phyloP scores from a whole-genome alignment of 1,140 invertebrate species.

The Plutomurus gul region DNA sequence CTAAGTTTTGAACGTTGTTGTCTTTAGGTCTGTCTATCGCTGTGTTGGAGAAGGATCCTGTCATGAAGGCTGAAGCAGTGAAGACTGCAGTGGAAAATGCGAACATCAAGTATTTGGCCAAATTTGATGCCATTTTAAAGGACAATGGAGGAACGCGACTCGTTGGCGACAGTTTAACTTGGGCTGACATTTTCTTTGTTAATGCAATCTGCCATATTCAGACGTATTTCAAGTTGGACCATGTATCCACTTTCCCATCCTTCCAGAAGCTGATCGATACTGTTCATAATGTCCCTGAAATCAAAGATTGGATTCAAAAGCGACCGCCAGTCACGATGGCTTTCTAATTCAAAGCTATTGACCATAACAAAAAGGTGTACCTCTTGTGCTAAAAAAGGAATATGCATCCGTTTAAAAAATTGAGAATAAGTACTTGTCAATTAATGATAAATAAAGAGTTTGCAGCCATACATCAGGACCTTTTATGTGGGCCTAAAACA shows the following conservation, averaged over 20 bases:
- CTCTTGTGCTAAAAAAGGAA: too few relatives aligned
- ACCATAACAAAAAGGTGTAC: too few relatives aligned
- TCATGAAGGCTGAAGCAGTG: background rate
- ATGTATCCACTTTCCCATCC: conserved; percentile 65
- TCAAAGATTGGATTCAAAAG: conserved; percentile 69
- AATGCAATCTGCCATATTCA: background rate
- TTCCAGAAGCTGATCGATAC: conserved; percentile 63
- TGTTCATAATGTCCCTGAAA: conserved; percentile 62
- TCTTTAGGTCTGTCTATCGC: background rate
- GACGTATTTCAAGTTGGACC: conserved; percentile 57
- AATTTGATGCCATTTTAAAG: conserved; percentile 34
- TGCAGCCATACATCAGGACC: too few relatives aligned
- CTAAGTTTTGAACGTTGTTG: too few relatives aligned
- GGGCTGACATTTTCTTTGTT: conserved; percentile 35
- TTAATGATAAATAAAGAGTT: too few relatives aligned
- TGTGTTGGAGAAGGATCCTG: background rate
- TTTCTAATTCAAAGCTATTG: too few relatives aligned
- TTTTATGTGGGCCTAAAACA: too few relatives aligned
- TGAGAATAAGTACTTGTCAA: too few relatives aligned
- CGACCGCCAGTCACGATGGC: too few relatives aligned
- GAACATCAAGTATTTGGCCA: conserved; percentile 8
- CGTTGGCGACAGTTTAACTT: conserved; percentile 30
- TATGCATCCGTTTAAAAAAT: too few relatives aligned
- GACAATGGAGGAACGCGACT: background rate
- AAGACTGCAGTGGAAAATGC: background rate